Evolutionary conservation across 2,888 invertebrate species (phyloP).

Genomic region (Hermaeophaga mercurialis): DNA sequence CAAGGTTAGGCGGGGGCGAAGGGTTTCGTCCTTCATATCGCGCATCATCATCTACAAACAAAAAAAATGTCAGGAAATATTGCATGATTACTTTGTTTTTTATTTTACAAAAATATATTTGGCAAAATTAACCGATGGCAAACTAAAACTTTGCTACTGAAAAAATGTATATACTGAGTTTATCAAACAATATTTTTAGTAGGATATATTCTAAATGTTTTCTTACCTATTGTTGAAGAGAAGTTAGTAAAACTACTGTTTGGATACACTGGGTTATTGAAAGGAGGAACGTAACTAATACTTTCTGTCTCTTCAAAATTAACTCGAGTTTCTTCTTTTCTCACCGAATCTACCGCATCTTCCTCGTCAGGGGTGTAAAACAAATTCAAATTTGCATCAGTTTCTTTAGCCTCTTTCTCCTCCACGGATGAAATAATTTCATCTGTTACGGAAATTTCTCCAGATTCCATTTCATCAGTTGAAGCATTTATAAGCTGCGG

Average conservation of each 20-base stretch:
- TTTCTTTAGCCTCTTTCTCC: slow-evolving; percentile 13
- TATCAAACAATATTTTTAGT: too few species aligned
- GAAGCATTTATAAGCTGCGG: slow-evolving; percentile 4
- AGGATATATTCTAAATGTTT: too few species aligned
- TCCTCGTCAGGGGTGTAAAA: slow-evolving; percentile 56
- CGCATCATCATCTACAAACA: slow-evolving; percentile 53
- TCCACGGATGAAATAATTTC: slow-evolving; percentile 34
- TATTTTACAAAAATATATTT: too few species aligned
- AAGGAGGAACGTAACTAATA: slow-evolving; percentile 56
- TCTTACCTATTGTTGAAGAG: slow-evolving; percentile 47
- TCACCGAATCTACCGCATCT: slow-evolving; percentile 37
- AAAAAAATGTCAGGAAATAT: slow-evolving; percentile 9
- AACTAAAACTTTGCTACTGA: too few species aligned
- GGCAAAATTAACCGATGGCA: too few species aligned
- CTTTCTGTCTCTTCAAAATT: slow-evolving; percentile 43
- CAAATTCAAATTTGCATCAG: slow-evolving; percentile 43
- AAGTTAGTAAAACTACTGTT: slow-evolving; percentile 54
- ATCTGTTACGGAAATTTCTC: slow-evolving; percentile 22
- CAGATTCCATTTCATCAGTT: slow-evolving; percentile 23
- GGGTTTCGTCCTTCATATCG: slow-evolving; percentile 58
- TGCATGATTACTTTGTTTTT: neutral
- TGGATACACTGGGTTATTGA: slow-evolving; percentile 58
- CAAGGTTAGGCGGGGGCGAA: slow-evolving; percentile 55
- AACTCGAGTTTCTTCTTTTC: slow-evolving; percentile 27
- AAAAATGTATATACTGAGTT: too few species aligned